phyloP scores from a whole-genome alignment of 2,113 vertebrate genomes.

The Gavia stellata region DNA sequence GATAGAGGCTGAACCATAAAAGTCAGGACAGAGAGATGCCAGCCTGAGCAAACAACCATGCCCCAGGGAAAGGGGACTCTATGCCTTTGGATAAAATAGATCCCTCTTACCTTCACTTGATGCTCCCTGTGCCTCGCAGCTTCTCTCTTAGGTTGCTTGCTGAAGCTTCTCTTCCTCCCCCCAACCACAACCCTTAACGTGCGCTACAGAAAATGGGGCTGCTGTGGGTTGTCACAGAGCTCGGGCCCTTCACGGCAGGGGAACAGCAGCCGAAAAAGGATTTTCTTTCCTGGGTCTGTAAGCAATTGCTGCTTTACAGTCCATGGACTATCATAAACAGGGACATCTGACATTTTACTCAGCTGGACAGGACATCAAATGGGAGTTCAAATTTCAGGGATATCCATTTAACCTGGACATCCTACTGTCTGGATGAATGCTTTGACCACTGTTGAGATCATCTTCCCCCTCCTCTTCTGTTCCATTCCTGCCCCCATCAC shows the following conservation, averaged over 20 bases:
- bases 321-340: neutral
- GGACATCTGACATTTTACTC: neutral
- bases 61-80: neutral
- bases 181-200: neutral
- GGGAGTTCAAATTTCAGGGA: neutral
- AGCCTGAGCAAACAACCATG: neutral
- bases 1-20: neutral
- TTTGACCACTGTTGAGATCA: neutral
- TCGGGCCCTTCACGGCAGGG: rapidly evolving
- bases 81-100: neutral
- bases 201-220: neutral
- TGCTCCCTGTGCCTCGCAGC: neutral
- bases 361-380: neutral
- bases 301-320: neutral
- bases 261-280: neutral
- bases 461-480: neutral
- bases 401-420: neutral
- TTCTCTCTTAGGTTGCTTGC: neutral
- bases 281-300: neutral
- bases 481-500: neutral
- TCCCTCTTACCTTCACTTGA: neutral
- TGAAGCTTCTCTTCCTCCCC: neutral
- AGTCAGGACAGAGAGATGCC: neutral
- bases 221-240: rapidly evolving
- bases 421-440: neutral